Evolutionary conservation across 35 echinoderm and acorn worm species (phyloP).

Genomic region (Patiria miniata): DNA sequence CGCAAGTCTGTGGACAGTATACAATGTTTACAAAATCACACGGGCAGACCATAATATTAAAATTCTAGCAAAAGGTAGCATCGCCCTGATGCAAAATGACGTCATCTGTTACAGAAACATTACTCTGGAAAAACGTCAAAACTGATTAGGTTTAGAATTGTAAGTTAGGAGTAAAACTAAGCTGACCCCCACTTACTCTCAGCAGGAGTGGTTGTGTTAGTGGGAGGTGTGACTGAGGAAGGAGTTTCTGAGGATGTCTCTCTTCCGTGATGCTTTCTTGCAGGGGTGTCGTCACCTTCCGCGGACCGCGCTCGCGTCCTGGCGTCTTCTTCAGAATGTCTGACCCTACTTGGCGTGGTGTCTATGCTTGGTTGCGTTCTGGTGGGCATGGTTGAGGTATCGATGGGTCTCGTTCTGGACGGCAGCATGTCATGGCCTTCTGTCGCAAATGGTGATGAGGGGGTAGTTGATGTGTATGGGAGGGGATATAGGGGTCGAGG

Average conservation of each 20-base stretch:
- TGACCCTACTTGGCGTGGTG: neutral
- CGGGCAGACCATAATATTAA: too few relatives aligned
- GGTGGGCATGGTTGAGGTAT: neutral
- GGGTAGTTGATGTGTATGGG: neutral
- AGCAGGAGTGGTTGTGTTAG: neutral
- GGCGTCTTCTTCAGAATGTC: neutral
- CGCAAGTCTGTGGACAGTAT: too few relatives aligned
- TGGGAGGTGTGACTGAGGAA: neutral
- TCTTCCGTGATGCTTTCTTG: neutral
- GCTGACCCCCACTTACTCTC: neutral
- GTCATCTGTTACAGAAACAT: too few relatives aligned
- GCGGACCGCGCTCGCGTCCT: too few relatives aligned
- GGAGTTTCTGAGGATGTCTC: neutral
- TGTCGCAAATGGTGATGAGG: conserved; percentile 27
- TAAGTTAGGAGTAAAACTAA: neutral
- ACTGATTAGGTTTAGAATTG: too few relatives aligned
- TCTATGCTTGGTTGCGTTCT: neutral
- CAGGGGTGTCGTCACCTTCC: neutral
- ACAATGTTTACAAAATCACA: too few relatives aligned
- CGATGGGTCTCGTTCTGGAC: neutral
- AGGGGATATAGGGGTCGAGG: neutral
- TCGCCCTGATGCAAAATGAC: too few relatives aligned
- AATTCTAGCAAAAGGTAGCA: too few relatives aligned
- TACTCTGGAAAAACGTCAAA: too few relatives aligned
- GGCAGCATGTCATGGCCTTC: neutral